Evolutionary conservation across 2,888 invertebrate genomes (phyloP).

Genomic region (Hoplodrina ambigua): DNA sequence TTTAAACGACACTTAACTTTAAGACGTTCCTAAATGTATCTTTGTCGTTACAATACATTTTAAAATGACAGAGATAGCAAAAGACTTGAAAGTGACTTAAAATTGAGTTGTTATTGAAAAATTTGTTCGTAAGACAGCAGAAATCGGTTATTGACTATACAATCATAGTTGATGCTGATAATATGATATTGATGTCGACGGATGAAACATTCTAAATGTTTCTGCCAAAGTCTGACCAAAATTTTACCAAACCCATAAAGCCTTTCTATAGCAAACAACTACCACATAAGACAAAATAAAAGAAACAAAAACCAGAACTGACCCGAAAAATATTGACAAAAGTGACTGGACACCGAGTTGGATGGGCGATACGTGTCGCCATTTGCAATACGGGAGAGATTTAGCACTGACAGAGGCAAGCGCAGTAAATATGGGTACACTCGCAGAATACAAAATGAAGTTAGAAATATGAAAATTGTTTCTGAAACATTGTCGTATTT

Average conservation of each 20-base stretch:
- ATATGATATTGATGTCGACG: no score
- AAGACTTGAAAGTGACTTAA: no score
- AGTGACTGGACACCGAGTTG: slow-evolving; percentile 56
- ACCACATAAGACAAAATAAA: slow-evolving; percentile 31
- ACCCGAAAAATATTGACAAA: slow-evolving; percentile 58
- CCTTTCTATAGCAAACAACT: not conserved
- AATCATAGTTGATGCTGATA: no score
- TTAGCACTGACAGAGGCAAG: slow-evolving; percentile 59
- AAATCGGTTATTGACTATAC: no score
- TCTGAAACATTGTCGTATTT: slow-evolving; percentile 52
- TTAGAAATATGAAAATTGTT: slow-evolving; percentile 64
- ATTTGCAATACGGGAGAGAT: slow-evolving; percentile 59
- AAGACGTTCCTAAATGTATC: no score
- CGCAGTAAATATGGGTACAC: slow-evolving; percentile 60
- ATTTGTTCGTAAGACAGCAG: no score
- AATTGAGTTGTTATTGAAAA: no score
- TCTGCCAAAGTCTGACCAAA: no score
- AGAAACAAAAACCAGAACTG: slow-evolving; percentile 21
- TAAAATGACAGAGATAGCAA: no score
- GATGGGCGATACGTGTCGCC: slow-evolving; percentile 58
- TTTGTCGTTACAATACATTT: no score
- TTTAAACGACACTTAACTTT: no score
- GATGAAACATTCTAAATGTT: no score
- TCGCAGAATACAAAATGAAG: slow-evolving; percentile 59
- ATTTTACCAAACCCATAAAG: not conserved